phyloP scores from a whole-genome alignment of 2,113 vertebrate species.

The Oryzias celebensis region DNA sequence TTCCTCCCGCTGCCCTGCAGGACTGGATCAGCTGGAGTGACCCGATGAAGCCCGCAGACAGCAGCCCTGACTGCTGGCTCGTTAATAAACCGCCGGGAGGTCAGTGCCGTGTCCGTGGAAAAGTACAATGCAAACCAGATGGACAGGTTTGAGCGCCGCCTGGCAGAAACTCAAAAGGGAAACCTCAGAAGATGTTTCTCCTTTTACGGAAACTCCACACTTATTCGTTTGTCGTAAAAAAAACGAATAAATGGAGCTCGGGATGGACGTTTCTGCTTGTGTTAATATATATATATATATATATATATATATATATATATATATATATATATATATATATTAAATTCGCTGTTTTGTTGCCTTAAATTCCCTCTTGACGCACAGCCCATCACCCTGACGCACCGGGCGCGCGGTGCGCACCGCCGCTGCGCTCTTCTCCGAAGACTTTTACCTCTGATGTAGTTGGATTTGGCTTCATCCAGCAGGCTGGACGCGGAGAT shows the following conservation, averaged over 20 bases:
- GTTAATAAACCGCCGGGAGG: too few relatives aligned
- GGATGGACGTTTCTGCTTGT: too few relatives aligned
- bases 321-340: too few relatives aligned
- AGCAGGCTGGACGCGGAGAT: constrained; percentile 82
- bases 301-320: too few relatives aligned
- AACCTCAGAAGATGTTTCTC: neutral
- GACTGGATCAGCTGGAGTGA: constrained; percentile 38
- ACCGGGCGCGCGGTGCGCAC: neutral
- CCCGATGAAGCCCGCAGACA: constrained; percentile 6
- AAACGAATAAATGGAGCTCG: too few relatives aligned
- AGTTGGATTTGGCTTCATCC: constrained; percentile 84
- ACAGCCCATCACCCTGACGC: neutral
- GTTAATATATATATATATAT: too few relatives aligned
- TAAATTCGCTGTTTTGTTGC: too few relatives aligned
- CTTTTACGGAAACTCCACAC: too few relatives aligned
- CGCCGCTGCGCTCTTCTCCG: neutral
- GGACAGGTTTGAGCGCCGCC: constrained; percentile 13
- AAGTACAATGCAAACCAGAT: neutral
- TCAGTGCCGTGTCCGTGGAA: neutral
- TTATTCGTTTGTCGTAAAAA: too few relatives aligned
- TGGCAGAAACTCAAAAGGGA: neutral
- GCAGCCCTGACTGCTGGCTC: neutral
- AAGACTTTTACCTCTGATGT: constrained; percentile 82
- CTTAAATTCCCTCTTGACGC: neutral
- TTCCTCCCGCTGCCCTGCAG: neutral